Conservation (phyloP, 2,888 invertebrate species). For the Callinectes sapidus region DNA sequence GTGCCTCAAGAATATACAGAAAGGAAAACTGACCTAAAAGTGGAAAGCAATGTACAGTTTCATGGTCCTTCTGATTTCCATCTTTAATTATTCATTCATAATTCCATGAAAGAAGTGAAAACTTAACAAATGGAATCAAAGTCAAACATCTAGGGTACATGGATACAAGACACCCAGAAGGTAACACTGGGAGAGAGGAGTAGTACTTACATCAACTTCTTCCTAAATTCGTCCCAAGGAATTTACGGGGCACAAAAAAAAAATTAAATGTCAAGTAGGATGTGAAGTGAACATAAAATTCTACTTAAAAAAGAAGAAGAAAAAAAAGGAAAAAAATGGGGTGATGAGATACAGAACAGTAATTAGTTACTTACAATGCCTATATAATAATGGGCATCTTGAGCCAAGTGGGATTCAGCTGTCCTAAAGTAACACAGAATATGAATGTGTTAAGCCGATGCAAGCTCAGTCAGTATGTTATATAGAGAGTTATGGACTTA, state of each 20-base stretch:
- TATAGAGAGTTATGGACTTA: constrained; percentile 6
- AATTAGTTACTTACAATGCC: constrained; percentile 68
- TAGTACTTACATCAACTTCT: constrained; percentile 86
- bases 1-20: background rate
- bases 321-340: constrained; percentile 15
- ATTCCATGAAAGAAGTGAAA: constrained; percentile 13
- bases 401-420: constrained; percentile 61
- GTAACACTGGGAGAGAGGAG: constrained; percentile 52
- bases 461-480: background rate
- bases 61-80: constrained; percentile 31
- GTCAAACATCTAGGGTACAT: constrained; percentile 55
- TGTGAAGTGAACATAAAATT: constrained; percentile 57
- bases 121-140: constrained; percentile 34
- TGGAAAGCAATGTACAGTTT: constrained; percentile 28
- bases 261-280: constrained; percentile 58
- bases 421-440: constrained; percentile 67
- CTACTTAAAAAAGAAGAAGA: constrained; percentile 37
- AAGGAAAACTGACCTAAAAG: background rate
- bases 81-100: constrained; percentile 24
- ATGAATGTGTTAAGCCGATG: constrained; percentile 39
- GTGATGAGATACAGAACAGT: constrained; percentile 32
- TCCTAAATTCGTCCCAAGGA: constrained; percentile 78
- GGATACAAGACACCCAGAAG: constrained; percentile 59
- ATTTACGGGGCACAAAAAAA: constrained; percentile 66
- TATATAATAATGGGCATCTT: constrained; percentile 60